phyloP scores from a whole-genome alignment of 2,797 vertebrate genomes.

The Selene dorsalis region DNA sequence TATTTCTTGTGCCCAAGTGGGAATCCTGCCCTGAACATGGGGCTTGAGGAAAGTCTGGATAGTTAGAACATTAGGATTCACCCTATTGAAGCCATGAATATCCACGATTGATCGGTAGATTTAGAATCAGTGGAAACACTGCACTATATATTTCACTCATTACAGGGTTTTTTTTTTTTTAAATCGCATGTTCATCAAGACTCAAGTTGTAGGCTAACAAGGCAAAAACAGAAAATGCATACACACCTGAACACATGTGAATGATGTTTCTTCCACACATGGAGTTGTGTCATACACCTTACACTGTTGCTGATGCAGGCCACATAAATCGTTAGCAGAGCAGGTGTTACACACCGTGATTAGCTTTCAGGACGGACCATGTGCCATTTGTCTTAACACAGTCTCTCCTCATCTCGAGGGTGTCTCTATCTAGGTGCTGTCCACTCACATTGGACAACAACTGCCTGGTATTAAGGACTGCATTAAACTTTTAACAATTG shows the following conservation, averaged over 20 bases:
- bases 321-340: not conserved
- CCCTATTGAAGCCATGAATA: not conserved
- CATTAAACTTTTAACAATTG: constrained; percentile 78
- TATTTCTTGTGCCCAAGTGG: not conserved
- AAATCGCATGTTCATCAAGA: not conserved
- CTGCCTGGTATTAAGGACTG: constrained; percentile 50
- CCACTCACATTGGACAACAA: constrained; percentile 51
- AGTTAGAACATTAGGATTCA: not conserved
- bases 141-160: no score
- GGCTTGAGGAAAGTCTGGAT: rapidly evolving
- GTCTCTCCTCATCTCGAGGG: constrained; percentile 22
- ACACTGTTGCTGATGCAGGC: not conserved
- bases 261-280: not conserved
- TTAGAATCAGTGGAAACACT: not conserved
- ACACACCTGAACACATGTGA: not conserved
- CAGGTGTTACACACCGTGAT: constrained; percentile 37
- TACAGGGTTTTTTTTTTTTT: no score
- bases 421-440: constrained; percentile 50
- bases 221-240: not conserved
- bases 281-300: not conserved
- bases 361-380: constrained; percentile 40
- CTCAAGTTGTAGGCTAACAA: not conserved
- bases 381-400: constrained; percentile 37
- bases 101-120: not conserved
- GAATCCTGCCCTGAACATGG: not conserved